Evolutionary conservation across 2,797 vertebrate species (phyloP).

Genomic region (Limosa lapponica): DNA sequence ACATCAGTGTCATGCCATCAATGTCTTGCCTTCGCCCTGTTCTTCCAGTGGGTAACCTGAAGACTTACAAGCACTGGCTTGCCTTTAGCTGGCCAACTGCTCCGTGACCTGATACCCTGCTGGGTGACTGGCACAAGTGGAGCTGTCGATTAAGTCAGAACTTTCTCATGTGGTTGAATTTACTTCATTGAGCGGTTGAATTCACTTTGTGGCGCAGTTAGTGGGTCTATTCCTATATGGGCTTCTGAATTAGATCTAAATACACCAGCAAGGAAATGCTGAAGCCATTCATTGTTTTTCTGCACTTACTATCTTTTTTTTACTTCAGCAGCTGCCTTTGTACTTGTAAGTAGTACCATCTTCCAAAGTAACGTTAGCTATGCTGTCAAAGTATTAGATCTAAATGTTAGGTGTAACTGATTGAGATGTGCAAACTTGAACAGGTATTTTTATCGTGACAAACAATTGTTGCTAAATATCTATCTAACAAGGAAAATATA

Average conservation of each 20-base stretch:
- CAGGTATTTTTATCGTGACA: neutral
- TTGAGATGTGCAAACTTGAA: neutral
- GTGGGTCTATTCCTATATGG: neutral
- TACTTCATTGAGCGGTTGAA: neutral
- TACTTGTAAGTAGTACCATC: neutral
- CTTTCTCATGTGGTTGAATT: neutral
- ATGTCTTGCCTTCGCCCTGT: neutral
- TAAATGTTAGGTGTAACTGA: neutral
- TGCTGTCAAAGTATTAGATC: neutral
- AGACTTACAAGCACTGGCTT: neutral
- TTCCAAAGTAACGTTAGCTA: fast-evolving
- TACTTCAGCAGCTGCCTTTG: neutral
- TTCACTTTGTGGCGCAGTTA: neutral
- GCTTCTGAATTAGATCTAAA: neutral
- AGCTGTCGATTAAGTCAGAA: neutral
- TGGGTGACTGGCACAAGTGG: neutral
- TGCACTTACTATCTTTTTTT: neutral
- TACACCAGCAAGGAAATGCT: neutral
- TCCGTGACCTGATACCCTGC: neutral
- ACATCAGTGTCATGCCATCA: neutral
- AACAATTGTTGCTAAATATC: conserved; percentile 1
- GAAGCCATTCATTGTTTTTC: neutral
- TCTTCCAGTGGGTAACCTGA: neutral
- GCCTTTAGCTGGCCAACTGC: neutral
- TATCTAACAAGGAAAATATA: neutral